These are phyloP conservation scores for Eupithecia subumbrata DNA, from an alignment of 2,888 invertebrate species.

Conservation along the genomic window DNA sequence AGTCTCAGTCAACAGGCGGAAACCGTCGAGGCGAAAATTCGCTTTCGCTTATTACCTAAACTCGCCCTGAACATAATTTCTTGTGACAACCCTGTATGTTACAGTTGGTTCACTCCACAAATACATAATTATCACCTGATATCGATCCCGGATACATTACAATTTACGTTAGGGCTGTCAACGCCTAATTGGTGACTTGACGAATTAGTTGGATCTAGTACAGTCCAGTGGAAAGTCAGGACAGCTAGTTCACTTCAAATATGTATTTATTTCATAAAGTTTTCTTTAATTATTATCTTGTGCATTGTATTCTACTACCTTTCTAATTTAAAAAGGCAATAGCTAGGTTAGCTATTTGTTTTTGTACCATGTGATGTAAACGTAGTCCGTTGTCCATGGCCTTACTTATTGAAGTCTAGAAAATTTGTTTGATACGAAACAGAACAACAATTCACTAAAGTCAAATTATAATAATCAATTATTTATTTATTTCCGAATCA, in stretches of 20 bases:
- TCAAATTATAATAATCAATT: too few species aligned
- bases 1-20: too few species aligned
- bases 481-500: too few species aligned
- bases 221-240: background rate
- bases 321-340: background rate
- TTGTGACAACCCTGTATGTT: conserved; percentile 1
- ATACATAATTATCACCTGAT: conserved; percentile 11
- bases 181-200: conserved; percentile 10
- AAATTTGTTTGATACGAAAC: too few species aligned
- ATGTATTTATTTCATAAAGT: background rate
- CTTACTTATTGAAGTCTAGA: too few species aligned
- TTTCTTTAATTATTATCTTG: background rate
- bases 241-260: background rate
- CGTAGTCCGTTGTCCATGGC: too few species aligned
- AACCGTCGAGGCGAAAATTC: background rate
- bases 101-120: conserved; percentile 6
- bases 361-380: too few species aligned
- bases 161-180: conserved; percentile 20
- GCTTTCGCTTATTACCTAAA: background rate
- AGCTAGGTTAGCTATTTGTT: too few species aligned
- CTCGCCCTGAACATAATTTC: background rate
- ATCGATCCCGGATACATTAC: conserved; percentile 16
- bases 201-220: background rate
- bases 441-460: too few species aligned
- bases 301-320: background rate